Percentiles rank a stretch among this genome's conserved stretches.
Conservation (phyloP, 2,113 vertebrate genomes). For the Cavia aperea region DNA sequence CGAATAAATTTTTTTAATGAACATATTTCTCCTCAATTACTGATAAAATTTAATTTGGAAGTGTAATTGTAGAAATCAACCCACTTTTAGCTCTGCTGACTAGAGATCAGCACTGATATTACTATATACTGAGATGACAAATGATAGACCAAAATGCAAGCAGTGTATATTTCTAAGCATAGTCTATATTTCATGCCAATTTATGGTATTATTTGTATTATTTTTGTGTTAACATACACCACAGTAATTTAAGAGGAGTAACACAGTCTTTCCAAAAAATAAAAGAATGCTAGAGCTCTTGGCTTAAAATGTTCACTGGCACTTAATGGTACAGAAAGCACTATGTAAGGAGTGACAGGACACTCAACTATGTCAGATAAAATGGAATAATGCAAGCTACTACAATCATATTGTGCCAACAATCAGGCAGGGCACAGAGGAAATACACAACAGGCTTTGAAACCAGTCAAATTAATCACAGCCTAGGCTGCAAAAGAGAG, state of each 20-base stretch:
- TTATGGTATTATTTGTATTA: slow-evolving; percentile 24
- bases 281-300: neutral
- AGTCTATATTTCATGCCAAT: slow-evolving; percentile 15
- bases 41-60: slow-evolving; percentile 25
- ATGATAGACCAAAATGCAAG: neutral
- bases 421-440: slow-evolving; percentile 50
- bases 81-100: slow-evolving; percentile 38
- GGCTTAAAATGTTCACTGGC: slow-evolving; percentile 23
- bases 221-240: neutral
- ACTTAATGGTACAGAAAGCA: slow-evolving; percentile 36
- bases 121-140: neutral
- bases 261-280: neutral
- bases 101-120: slow-evolving; percentile 32
- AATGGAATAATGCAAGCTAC: slow-evolving; percentile 31
- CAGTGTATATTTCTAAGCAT: neutral
- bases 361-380: slow-evolving; percentile 29
- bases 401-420: slow-evolving; percentile 57
- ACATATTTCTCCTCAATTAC: slow-evolving; percentile 33
- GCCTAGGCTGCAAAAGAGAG: neutral
- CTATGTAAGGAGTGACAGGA: slow-evolving; percentile 2
- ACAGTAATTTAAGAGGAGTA: slow-evolving; percentile 10
- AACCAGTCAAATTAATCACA: slow-evolving; percentile 63
- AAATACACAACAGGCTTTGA: slow-evolving; percentile 58
- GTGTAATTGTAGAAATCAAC: slow-evolving; percentile 34
- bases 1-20: slow-evolving; percentile 40